Percentiles rank a stretch among this genome's conserved stretches.
These are phyloP conservation scores for Polylopha cassiicola DNA, from an alignment of 2,888 invertebrate genomes.

Conservation along the genomic window DNA sequence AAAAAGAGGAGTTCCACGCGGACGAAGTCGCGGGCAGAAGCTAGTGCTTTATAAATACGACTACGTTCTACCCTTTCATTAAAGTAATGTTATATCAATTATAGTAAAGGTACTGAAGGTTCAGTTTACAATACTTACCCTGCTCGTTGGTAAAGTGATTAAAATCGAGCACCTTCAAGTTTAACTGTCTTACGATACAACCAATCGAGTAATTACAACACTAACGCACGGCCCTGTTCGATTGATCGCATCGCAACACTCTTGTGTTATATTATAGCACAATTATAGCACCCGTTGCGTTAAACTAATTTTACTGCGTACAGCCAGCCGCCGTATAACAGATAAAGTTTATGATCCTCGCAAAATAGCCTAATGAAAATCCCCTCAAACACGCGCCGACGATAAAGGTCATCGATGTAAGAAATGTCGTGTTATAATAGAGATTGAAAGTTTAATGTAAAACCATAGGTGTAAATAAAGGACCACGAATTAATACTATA, in stretches of 20 bases:
- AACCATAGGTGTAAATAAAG: slow-evolving; percentile 14
- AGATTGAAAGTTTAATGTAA: slow-evolving; percentile 19
- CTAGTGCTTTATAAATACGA: no score
- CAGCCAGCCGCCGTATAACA: slow-evolving; percentile 30
- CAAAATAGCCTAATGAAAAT: slow-evolving; percentile 46
- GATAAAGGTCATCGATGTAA: slow-evolving; percentile 34
- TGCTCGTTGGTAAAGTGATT: no score
- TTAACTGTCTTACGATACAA: no score
- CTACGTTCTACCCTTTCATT: no score
- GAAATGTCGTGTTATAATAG: slow-evolving; percentile 29
- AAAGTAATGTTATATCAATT: no score
- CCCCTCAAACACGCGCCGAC: slow-evolving; percentile 31
- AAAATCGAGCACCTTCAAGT: no score
- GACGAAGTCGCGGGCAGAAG: no score
- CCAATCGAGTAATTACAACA: slow-evolving; percentile 20
- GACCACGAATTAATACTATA: no score
- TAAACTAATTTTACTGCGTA: slow-evolving; percentile 34
- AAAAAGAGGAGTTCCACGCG: no score
- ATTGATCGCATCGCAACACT: slow-evolving; percentile 16
- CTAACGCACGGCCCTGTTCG: slow-evolving; percentile 12
- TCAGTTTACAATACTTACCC: no score
- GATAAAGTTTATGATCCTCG: slow-evolving; percentile 48
- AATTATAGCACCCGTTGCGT: slow-evolving; percentile 23
- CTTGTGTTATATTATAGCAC: slow-evolving; percentile 10
- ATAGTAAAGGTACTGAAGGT: no score